Base-by-base conservation (phyloP, 2,113 vertebrate genomes). In the Ahaetulla prasina region DNA sequence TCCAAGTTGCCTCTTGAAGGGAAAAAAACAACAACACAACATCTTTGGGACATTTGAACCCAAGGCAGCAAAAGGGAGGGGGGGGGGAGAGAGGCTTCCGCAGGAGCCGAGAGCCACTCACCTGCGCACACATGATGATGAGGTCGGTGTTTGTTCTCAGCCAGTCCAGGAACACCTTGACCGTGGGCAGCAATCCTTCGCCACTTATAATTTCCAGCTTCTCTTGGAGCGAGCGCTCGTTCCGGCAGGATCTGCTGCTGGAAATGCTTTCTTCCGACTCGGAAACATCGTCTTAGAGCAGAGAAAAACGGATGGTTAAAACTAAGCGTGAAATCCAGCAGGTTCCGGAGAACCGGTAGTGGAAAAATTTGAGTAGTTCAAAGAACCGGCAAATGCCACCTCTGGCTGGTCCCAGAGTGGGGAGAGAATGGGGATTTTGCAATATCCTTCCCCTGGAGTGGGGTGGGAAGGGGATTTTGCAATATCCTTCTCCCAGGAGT, bases 101-200 rank as follows among this genome's bases (percentile, higher is more conserved):
- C 43, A 0, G 4, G 14, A 2, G 3, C 11, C 12, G 4, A n/a
- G 16, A 68, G 23, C 14, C 10, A 3, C 53, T 94, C 93, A 99
- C 99, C 99, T 99, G 99, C 0, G 99, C 99, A 92, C 99, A 99
- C 98, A 99, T 99, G 74, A 99, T 96, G 92, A 99, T 98, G 94
- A 99, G 99, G 95, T 99, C 99, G 0, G 99, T 99, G 97, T 99
- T 99, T 27, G 99, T 98, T 92, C 98, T 98, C 43, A 99, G 97
- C 99, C 99, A 99, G 96, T 99, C 99, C 90, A 99, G 94, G 94
- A 99, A 99, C 94, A 99, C 98, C 95, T 99, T 99, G 92, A 99
- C 99, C 0, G 98, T 98, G n/a, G 98, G 98, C 87, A 99, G 98
- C 92, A 99, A 96, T 1, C 99, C 98, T 93, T 99, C 99, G 0